phyloP scores from a whole-genome alignment of 1,140 invertebrate genomes.

The Hypsibius dujardini region DNA sequence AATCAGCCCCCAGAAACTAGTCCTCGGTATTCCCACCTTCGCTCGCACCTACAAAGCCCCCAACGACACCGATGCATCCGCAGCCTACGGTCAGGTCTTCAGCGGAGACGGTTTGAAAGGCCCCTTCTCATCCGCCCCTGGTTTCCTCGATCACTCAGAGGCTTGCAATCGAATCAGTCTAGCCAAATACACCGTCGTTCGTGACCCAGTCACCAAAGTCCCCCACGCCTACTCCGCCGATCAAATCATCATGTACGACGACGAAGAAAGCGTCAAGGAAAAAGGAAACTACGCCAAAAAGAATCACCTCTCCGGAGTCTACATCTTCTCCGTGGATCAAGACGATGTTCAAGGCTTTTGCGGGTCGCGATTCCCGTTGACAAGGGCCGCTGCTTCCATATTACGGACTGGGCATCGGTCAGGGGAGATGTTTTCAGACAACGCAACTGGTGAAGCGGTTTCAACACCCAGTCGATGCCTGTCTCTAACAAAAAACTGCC shows the following conservation, averaged over 20 bases:
- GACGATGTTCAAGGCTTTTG: conserved; percentile 11
- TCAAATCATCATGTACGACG: conserved; percentile 10
- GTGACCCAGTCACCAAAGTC: neutral
- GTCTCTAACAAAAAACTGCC: neutral
- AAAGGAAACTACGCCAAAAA: neutral
- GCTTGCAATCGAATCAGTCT: neutral
- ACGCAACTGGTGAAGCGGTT: neutral
- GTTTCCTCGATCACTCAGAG: neutral
- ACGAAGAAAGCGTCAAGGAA: neutral
- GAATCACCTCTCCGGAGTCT: neutral
- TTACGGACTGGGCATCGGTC: neutral
- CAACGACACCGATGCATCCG: neutral
- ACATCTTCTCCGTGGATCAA: neutral
- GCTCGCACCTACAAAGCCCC: conserved; percentile 5
- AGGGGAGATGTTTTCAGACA: neutral
- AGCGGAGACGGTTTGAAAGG: neutral
- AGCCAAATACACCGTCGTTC: conserved; percentile 3
- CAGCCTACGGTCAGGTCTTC: neutral
- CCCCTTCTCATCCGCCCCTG: neutral
- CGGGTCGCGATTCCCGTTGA: conserved; percentile 5
- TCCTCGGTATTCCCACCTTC: conserved; percentile 11
- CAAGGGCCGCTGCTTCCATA: conserved; percentile 3
- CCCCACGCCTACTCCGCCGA: conserved; percentile 1
- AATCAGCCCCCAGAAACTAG: neutral
- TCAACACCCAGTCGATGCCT: neutral